Conservation (phyloP, 1,140 invertebrate genomes). For the Orussus abietinus region DNA sequence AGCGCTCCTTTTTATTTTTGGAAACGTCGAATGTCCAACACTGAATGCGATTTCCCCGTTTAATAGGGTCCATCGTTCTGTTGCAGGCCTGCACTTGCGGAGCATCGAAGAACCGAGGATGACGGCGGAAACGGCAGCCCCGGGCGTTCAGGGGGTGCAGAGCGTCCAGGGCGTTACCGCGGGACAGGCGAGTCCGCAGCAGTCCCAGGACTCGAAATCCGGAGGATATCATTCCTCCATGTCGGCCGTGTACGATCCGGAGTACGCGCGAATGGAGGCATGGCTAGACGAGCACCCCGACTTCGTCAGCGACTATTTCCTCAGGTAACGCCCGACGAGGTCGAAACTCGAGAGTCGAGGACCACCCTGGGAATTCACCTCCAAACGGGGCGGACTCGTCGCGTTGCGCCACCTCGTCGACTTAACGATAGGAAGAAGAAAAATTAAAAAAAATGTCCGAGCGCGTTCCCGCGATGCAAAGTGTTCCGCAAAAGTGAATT, state of each 20-base stretch:
- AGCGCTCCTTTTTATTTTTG: too few relatives aligned
- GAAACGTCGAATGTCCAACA: too few relatives aligned
- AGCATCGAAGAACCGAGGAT: slow-evolving; percentile 74
- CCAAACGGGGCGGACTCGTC: too few relatives aligned
- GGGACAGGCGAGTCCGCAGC: slow-evolving; percentile 41
- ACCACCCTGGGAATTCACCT: too few relatives aligned
- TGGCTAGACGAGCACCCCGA: slow-evolving; percentile 96
- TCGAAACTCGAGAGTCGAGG: too few relatives aligned
- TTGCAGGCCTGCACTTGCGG: slow-evolving; percentile 73
- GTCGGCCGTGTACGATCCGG: slow-evolving; percentile 68
- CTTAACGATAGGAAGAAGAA: too few relatives aligned
- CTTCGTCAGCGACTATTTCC: slow-evolving; percentile 92
- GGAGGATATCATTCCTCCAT: slow-evolving; percentile 43
- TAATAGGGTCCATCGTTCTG: slow-evolving; percentile 11
- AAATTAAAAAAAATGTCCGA: too few relatives aligned
- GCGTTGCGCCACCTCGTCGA: too few relatives aligned
- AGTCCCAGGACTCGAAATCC: slow-evolving; percentile 36
- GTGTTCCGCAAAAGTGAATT: too few relatives aligned
- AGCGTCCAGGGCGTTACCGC: slow-evolving; percentile 51
- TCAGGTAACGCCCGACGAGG: too few relatives aligned
- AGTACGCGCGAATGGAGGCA: slow-evolving; percentile 81
- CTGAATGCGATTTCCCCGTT: too few relatives aligned
- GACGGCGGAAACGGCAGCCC: slow-evolving; percentile 63
- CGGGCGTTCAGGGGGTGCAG: slow-evolving; percentile 51
- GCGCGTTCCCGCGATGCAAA: too few relatives aligned